phyloP scores from a whole-genome alignment of 2,113 vertebrate genomes.

The Copsychus sechellarum region DNA sequence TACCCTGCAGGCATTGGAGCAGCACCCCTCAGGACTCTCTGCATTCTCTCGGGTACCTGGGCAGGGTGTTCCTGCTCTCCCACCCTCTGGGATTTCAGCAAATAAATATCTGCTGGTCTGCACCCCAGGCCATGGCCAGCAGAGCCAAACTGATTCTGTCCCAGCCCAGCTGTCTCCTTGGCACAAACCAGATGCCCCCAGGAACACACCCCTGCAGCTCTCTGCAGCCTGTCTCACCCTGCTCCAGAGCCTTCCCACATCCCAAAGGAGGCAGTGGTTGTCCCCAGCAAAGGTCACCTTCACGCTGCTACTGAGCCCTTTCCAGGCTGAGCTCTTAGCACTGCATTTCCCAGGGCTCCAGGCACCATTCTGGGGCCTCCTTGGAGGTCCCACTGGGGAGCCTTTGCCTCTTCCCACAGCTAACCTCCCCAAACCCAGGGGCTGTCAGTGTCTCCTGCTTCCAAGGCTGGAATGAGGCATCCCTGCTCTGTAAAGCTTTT shows the following conservation, averaged over 20 bases:
- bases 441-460: not conserved
- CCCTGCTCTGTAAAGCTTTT: not conserved
- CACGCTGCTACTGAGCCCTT: slow-evolving; percentile 18
- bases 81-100: not conserved
- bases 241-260: not conserved
- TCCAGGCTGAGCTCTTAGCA: not conserved
- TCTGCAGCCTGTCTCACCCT: not conserved
- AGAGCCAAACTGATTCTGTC: not conserved
- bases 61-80: not conserved
- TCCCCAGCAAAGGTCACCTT: slow-evolving; percentile 67
- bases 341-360: not conserved
- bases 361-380: not conserved
- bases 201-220: not conserved
- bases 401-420: not conserved
- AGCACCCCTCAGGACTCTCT: not conserved
- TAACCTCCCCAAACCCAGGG: not conserved
- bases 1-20: not conserved
- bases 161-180: not conserved
- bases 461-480: not conserved
- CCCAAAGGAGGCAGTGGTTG: slow-evolving; percentile 19
- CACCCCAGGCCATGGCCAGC: not conserved
- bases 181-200: not conserved
- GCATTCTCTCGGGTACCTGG: not conserved
- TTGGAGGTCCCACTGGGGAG: accelerated
- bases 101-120: not conserved